Evolutionary conservation across 2,113 vertebrate species (phyloP), one percentile per base, ranked within the genome.

Genomic region (Telmatochromis sp.): DNA sequence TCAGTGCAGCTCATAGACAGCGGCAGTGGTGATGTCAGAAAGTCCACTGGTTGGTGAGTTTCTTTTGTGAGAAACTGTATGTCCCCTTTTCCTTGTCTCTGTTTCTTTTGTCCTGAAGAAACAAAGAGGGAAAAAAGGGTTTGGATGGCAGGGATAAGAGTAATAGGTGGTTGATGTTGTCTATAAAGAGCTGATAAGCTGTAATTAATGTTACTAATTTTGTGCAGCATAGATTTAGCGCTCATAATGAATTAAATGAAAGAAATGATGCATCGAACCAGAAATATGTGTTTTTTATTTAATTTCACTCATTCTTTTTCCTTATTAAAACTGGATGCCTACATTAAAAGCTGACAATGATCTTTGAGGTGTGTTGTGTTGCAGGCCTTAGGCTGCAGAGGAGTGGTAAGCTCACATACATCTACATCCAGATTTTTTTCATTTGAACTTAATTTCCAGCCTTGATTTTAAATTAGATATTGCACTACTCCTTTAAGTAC

Each of bases 1-100:
- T 91, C 88, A 68, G 68, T n/a, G 86, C 80, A 79, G 89, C 91
- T 93, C 93, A 93, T 94, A 92, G 91, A 94, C 94, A 63, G 58
- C 85, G 81, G 80, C 83, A 82, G 89, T 1, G 21, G 86, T 86
- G 92, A 78, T 42, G 63, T 60, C 86, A 92, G 84, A 85, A 85
- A 84, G 86, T 47, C 21, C 68, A 86, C 85, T 8, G 80, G 12
- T 33, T 68, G 83, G 63, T 15, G 73, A 86, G 86, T 82, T 81
- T 88, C 84, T 84, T 91, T 84, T 23, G 40, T 17, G 78, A 88
- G 40, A 91, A 86, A 89, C 40, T 54, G 55, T 31, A 5, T 2
- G 85, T 92, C 79, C 68, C 37, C 9, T 15, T 80, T 83, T 73
- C 87, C 82, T 84, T 81, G 83, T 91, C 88, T 91, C 75, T 91